Evolutionary conservation across 2,113 vertebrate genomes (phyloP).

Genomic region (Triplophysa tibetana): DNA sequence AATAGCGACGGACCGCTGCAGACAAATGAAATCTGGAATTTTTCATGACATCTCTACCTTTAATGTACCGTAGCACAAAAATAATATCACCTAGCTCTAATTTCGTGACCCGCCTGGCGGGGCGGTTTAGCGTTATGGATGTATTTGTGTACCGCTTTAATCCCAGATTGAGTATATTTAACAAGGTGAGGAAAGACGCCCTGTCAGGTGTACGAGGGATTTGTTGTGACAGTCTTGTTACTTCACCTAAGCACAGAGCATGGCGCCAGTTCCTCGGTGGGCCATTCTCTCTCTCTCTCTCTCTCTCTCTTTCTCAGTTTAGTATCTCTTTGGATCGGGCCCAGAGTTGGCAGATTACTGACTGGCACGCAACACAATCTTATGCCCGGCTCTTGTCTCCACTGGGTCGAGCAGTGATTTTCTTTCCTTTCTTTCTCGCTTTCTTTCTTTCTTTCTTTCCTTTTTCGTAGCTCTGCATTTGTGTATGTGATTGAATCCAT

Average conservation of each 20-base stretch:
- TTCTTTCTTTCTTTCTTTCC: not conserved
- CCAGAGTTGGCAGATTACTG: slow-evolving; percentile 46
- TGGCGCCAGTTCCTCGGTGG: slow-evolving; percentile 29
- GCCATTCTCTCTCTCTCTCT: not conserved
- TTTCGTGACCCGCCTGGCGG: slow-evolving; percentile 18
- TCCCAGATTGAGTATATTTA: slow-evolving; percentile 33
- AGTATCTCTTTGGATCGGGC: slow-evolving; percentile 35
- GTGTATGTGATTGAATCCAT: slow-evolving; percentile 13
- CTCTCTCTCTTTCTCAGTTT: slow-evolving; percentile 13
- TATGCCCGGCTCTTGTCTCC: slow-evolving; percentile 12
- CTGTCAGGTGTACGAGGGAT: slow-evolving; percentile 21
- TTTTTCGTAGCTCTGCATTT: not conserved
- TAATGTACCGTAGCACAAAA: not conserved
- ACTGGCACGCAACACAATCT: slow-evolving; percentile 30
- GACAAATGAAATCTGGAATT: slow-evolving; percentile 36
- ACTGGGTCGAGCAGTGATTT: slow-evolving; percentile 5
- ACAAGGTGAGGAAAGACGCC: slow-evolving; percentile 20
- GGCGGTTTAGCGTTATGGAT: slow-evolving; percentile 11
- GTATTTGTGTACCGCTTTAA: slow-evolving; percentile 3
- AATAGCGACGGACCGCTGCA: slow-evolving; percentile 15
- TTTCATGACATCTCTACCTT: slow-evolving; percentile 36
- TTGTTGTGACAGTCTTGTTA: slow-evolving; percentile 51
- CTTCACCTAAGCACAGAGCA: slow-evolving; percentile 18
- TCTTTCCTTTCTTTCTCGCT: not conserved
- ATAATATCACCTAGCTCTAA: slow-evolving; percentile 19